Evolutionary conservation across 2,113 vertebrate genomes (phyloP).

Genomic region (Leuciscus idus): DNA sequence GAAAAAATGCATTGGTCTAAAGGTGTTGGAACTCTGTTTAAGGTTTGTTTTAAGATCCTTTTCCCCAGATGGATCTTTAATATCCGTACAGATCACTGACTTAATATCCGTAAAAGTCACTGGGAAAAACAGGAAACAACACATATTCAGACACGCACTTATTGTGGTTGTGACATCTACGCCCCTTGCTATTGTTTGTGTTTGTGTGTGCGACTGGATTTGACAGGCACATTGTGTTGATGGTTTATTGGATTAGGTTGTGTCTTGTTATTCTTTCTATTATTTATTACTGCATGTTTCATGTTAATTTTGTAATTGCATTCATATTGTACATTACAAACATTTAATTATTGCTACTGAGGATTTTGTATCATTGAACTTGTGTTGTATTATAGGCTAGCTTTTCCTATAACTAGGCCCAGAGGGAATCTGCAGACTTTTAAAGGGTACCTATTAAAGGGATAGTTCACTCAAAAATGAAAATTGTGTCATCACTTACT

Average conservation of each 20-base stretch:
- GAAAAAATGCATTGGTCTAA: background rate
- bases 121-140: background rate
- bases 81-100: background rate
- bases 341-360: background rate
- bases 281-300: background rate
- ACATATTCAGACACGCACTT: background rate
- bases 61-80: slow-evolving; percentile 4
- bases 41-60: background rate
- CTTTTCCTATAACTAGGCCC: background rate
- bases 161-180: background rate
- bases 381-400: background rate
- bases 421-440: background rate
- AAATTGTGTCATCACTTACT: too few relatives aligned
- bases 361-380: background rate
- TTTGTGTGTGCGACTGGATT: background rate
- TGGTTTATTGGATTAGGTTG: background rate
- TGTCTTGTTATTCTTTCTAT: background rate
- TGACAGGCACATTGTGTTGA: background rate
- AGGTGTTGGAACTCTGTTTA: background rate
- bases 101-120: background rate
- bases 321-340: background rate
- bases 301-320: background rate
- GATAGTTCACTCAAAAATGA: too few relatives aligned
- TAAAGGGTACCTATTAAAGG: background rate
- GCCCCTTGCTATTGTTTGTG: slow-evolving; percentile 20